Conservation (phyloP, 2,797 vertebrate genomes). For the Spatula versicolor region DNA sequence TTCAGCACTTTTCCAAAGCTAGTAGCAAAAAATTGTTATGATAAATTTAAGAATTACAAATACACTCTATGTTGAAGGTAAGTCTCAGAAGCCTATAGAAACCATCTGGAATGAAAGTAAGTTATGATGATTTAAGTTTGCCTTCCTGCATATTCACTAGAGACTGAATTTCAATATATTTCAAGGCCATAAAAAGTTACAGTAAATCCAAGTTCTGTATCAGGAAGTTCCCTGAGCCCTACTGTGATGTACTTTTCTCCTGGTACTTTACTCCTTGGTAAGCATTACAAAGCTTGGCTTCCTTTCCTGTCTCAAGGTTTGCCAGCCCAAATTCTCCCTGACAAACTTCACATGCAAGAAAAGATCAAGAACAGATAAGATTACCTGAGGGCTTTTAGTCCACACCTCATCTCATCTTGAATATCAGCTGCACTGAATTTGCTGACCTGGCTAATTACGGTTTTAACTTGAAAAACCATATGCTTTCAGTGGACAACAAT, state of each 20-base stretch:
- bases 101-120: constrained; percentile 43
- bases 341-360: not conserved
- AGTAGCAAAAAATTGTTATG: not conserved
- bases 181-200: constrained; percentile 32
- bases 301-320: not conserved
- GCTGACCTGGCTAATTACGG: not conserved
- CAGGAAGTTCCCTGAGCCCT: constrained; percentile 2
- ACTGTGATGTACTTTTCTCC: not conserved
- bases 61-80: not conserved
- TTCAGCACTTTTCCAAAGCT: not conserved
- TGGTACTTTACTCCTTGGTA: not conserved
- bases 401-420: not conserved
- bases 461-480: constrained; percentile 1
- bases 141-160: constrained; percentile 63
- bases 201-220: constrained; percentile 32
- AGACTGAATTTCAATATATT: constrained; percentile 58
- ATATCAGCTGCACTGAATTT: not conserved
- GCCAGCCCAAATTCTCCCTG: not conserved
- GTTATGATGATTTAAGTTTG: constrained; percentile 59
- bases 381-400: not conserved
- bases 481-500: not conserved
- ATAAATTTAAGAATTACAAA: constrained; percentile 27
- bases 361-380: constrained; percentile 6
- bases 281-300: not conserved
- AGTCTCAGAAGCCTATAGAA: constrained; percentile 29